Evolutionary conservation across 2,797 vertebrate species (phyloP).

Genomic region (Cryptoprocta ferox): DNA sequence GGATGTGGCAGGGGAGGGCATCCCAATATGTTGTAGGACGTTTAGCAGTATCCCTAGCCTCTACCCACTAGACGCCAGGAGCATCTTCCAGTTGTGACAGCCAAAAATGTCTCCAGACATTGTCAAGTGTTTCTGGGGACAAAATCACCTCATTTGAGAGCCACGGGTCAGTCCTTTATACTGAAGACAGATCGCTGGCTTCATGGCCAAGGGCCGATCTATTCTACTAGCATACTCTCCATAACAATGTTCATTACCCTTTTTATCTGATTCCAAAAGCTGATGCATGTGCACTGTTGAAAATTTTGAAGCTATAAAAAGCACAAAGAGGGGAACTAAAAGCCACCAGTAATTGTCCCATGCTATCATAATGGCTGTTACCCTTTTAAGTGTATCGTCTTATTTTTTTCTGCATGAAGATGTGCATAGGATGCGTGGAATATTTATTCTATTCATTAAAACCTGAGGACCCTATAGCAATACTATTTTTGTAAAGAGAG

Average conservation of each 20-base stretch:
- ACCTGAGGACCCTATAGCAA: background rate
- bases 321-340: conserved; percentile 11
- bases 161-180: background rate
- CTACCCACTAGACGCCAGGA: background rate
- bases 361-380: background rate
- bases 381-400: background rate
- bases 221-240: background rate
- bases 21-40: background rate
- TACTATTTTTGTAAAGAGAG: background rate
- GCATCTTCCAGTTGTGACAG: background rate
- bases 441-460: background rate
- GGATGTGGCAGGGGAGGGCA: too few species aligned
- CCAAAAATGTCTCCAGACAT: background rate
- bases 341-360: background rate
- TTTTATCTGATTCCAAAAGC: conserved; percentile 2
- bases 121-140: background rate
- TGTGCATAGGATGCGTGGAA: background rate
- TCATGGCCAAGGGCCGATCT: background rate
- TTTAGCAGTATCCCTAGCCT: background rate
- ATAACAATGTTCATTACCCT: background rate
- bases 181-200: background rate
- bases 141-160: background rate
- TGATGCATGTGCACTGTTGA: background rate
- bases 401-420: background rate
- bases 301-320: background rate